Evolutionary conservation across 2,113 vertebrate species (phyloP), one percentile per base, ranked within the genome.

Genomic region (Elgaria multicarinata): DNA sequence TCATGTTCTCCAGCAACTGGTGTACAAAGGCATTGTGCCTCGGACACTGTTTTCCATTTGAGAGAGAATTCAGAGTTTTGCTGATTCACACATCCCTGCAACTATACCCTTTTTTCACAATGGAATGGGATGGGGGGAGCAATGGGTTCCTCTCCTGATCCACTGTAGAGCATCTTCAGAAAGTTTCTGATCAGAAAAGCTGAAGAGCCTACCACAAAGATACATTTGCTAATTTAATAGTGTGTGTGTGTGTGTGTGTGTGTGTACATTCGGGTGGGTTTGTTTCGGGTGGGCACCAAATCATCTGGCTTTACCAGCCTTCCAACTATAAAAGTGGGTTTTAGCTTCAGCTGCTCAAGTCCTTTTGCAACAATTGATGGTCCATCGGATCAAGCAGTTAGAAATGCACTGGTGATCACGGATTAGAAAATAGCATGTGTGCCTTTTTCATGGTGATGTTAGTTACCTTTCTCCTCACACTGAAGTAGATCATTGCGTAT

Each of bases 341-440:
- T 88, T 82, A 71, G 67, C 8, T 81, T 72, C 28, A 82, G 66
- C 66, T 42, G 28, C 36, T 82, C 46, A 81, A 72, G 46, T 28
- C 46, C 66, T 81, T 80, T 31, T 80, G 50, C 36, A 42, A 46
- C n/a, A 88, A 33, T 39, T 81, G 66, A 58, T 81, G 33, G 77
- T 72, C 64, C 46, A 42, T 81, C 72, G 77, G 66, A 88, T 81
- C 62, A 69, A 78, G 58, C 87, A 88, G 22, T 81, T 88, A 81
- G 67, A 82, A 88, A 88, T 44, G 78, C 78, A 58, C 78, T 55
- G 6, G 74, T 26, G 71, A 46, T 14, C n/a, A 74, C n/a, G 6
- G 1, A 42, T 83, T 64, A 78, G 39, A 33, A 90, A 92, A n/a
- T n/a, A 0, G 0, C 33, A 2, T 2, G 55, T 50, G 0, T 26